Percentiles rank a stretch among this genome's conserved stretches.
Evolutionary conservation across 2,888 invertebrate species (phyloP).

Genomic region (Polyommatus icarus): DNA sequence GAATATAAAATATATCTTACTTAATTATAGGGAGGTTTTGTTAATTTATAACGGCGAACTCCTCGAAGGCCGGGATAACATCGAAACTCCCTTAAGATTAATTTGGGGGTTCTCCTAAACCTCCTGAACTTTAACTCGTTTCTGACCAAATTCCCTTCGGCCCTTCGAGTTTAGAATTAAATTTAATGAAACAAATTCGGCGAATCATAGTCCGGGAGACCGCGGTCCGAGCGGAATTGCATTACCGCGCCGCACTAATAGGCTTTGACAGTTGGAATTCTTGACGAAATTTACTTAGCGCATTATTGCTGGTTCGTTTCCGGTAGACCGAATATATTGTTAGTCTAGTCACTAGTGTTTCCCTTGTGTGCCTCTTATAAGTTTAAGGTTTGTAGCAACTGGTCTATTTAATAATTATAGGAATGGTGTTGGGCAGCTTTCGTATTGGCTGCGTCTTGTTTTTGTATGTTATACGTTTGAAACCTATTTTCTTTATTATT

Average conservation of each 20-base stretch:
- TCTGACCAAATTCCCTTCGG: conserved; percentile 73
- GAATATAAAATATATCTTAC: conserved; percentile 70
- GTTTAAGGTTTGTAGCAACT: not conserved
- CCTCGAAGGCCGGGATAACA: conserved; percentile 70
- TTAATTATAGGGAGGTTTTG: conserved; percentile 75
- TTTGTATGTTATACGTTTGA: no score
- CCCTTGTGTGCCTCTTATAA: not conserved
- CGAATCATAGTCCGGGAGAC: conserved; percentile 60
- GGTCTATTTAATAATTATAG: no score
- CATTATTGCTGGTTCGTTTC: not conserved
- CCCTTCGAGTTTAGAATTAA: conserved; percentile 74
- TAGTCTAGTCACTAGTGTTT: not conserved
- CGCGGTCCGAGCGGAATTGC: conserved; percentile 43
- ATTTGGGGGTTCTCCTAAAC: conserved; percentile 63
- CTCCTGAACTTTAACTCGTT: conserved; percentile 78
- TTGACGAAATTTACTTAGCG: conserved; percentile 20
- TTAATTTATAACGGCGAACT: conserved; percentile 73
- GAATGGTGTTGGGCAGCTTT: no score
- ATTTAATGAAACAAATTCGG: conserved; percentile 78
- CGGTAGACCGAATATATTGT: not conserved
- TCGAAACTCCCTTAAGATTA: conserved; percentile 79
- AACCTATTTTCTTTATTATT: no score
- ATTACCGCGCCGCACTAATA: conserved; percentile 35
- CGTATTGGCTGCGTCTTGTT: no score
- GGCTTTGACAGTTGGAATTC: conserved; percentile 25